Evolutionary conservation across 53 echinoderm and acorn worm species (phyloP), one percentile per base, ranked within the genome.

Genomic region (Apostichopus leukothele): DNA sequence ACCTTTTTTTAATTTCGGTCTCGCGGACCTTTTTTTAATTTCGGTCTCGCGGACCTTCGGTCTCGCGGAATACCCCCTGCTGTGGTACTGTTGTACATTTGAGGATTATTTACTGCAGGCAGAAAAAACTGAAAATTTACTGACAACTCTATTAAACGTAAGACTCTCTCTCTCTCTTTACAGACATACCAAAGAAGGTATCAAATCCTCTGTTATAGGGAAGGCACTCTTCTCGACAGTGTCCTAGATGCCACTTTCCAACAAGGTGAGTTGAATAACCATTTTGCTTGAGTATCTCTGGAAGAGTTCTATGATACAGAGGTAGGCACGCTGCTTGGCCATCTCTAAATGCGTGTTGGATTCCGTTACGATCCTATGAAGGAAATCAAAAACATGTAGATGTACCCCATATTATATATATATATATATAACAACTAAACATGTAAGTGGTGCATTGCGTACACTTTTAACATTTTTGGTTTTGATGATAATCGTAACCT

Each of bases 161-260:
- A 39, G 39, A 1, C 39, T 39, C 39, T 39, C 39, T 25, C 25
- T 25, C 25, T 39, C 39, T 39, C 39, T 39, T 39, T 39, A 39
- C 39, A 39, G 39, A 39, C 39, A 39, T 39, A 84, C 84, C 84
- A 23, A 84, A 84, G 19, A 84, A 84, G 7, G 84, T 21, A 84
- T 84, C 84, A 61, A 84, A 84, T 16, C 84, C 84, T 84, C 84
- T 84, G 18, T 59, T 84, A 6, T 84, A 27, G 14, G 84, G 84
- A 18, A 84, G 60, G 59, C 84, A 84, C 59, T 84, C 84, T 26
- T 63, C 21, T n/a, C 84, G 60, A 19, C 84, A 84, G 60, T 84
- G 19, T 5, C 84, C 84, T 55, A 84, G 66, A 63, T 84, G 84
- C 84, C 84, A 84, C 21, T 84, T 84, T 53, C 84, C 84, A 55